Conservation (phyloP, 1,140 invertebrate species). For the Polypedilum vanderplanki region DNA sequence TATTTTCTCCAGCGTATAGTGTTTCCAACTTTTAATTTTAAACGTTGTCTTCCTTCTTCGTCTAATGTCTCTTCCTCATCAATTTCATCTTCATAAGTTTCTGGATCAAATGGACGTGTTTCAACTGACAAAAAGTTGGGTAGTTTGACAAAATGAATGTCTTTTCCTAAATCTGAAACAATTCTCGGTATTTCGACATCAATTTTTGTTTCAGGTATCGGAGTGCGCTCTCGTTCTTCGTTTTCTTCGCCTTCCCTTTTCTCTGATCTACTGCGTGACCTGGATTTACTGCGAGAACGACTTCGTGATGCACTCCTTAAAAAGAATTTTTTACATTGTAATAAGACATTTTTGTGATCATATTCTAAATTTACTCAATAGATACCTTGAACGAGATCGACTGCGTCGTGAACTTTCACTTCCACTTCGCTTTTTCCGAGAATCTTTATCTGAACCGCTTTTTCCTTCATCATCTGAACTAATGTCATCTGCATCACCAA, state of each 20-base stretch:
- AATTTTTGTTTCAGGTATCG: slow-evolving; percentile 84
- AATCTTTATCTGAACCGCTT: slow-evolving; percentile 41
- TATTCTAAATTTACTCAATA: no score
- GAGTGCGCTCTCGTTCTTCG: slow-evolving; percentile 67
- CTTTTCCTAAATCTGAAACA: slow-evolving; percentile 80
- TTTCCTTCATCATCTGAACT: slow-evolving; percentile 68
- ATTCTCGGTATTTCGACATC: slow-evolving; percentile 96
- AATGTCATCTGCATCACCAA: slow-evolving; percentile 90
- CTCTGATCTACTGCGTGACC: slow-evolving; percentile 41
- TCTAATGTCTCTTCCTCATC: slow-evolving; percentile 97
- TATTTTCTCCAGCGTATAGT: slow-evolving; percentile 92
- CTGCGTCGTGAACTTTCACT: slow-evolving; percentile 41
- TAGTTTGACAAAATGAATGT: slow-evolving; percentile 90
- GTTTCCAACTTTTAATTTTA: slow-evolving; percentile 94
- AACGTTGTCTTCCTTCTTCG: slow-evolving; percentile 91
- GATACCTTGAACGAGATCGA: background rate
- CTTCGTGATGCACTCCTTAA: slow-evolving; percentile 30
- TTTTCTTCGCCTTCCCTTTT: slow-evolving; percentile 53
- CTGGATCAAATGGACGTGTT: slow-evolving; percentile 87
- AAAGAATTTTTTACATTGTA: no score
- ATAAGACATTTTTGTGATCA: no score
- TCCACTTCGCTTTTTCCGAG: slow-evolving; percentile 36
- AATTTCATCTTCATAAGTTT: slow-evolving; percentile 97
- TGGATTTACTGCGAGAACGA: slow-evolving; percentile 36
- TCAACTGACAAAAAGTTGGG: slow-evolving; percentile 90